Conservation (phyloP, 2,888 invertebrate species). For the Agrotis exclamationis region DNA sequence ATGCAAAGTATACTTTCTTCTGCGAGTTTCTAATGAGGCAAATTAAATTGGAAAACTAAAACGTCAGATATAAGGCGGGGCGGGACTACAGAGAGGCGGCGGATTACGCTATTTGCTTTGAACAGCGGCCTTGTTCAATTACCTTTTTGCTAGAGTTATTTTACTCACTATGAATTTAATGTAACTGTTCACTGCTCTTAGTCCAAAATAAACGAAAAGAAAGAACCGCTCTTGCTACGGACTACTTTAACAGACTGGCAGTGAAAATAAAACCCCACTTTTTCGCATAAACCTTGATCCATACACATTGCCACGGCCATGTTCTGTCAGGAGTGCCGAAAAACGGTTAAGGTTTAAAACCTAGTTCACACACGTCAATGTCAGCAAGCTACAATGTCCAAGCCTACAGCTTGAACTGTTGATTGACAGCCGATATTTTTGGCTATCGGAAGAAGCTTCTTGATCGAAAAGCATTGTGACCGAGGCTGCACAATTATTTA, state of each 20-base stretch:
- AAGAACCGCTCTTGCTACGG: not conserved
- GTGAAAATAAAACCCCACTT: slow-evolving; percentile 6
- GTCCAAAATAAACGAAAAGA: not conserved
- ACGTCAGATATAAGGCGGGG: slow-evolving; percentile 1
- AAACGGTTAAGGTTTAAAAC: not conserved
- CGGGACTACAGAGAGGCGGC: not conserved
- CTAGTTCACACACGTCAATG: slow-evolving; percentile 17
- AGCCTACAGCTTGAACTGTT: not conserved
- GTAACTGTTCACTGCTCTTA: not conserved
- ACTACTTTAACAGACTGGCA: not conserved
- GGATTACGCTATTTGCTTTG: not conserved
- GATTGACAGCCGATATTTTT: not conserved
- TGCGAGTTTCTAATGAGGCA: slow-evolving; percentile 41
- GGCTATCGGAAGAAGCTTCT: not conserved
- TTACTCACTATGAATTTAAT: not conserved
- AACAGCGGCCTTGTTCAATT: not conserved
- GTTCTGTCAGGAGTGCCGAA: not conserved
- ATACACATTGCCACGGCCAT: slow-evolving; percentile 12
- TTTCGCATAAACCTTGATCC: not conserved
- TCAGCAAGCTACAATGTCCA: slow-evolving; percentile 12
- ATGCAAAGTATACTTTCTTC: slow-evolving; percentile 30
- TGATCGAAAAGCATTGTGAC: not conserved
- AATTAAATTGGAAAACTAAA: slow-evolving; percentile 49
- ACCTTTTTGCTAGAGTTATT: not conserved
- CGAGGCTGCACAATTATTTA: not conserved